Evolutionary conservation across 2,888 invertebrate species (phyloP), one percentile per base, ranked within the genome.

Genomic region (Poecilobothrus nobilitatus): DNA sequence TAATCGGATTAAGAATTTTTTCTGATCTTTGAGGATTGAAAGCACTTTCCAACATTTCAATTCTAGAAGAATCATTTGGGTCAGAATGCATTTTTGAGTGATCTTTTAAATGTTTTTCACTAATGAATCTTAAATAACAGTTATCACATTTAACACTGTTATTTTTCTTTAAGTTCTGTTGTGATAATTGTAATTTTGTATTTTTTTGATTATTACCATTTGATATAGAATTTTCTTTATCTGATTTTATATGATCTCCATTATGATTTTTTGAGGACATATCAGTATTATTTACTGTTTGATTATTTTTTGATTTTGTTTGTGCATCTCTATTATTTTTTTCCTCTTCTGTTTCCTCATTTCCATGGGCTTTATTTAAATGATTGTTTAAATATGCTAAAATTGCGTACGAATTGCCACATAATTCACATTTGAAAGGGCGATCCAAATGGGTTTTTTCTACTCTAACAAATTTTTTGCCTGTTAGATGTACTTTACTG

Each of bases 301-400:
- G 12, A 18, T 18, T 1, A 15, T 53, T 53, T 53, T 53, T 53
- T 15, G 53, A n/a, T 10, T 37, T 37, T 4, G 2, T 37, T 12
- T 37, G 8, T 10, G 12, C 9, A 7, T 7, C 7, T 37, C 1
- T 37, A 2, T 1, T 37, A 10, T 37, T 37, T 37, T 37, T 1
- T 53, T 53, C 53, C 9, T 53, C 53, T 18, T 12, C 5, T 9
- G 18, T 53, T 53, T 53, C 53, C 18, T 53, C 53, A 53, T 53
- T 18, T 2, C 53, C 53, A 53, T 53, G 53, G 5, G 18, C 53
- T 15, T 53, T 53, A n/a, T 53, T 53, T n/a, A 53, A 53, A 6
- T 53, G 53, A 53, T 53, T 53, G 18, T 53, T 53, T n/a, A 53
- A 53, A 53, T 53, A 53, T 18, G 53, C 53, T 53, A 53, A 53